Conservation (phyloP, 2,888 invertebrate species). For the Sinohyriopsis cumingii region DNA sequence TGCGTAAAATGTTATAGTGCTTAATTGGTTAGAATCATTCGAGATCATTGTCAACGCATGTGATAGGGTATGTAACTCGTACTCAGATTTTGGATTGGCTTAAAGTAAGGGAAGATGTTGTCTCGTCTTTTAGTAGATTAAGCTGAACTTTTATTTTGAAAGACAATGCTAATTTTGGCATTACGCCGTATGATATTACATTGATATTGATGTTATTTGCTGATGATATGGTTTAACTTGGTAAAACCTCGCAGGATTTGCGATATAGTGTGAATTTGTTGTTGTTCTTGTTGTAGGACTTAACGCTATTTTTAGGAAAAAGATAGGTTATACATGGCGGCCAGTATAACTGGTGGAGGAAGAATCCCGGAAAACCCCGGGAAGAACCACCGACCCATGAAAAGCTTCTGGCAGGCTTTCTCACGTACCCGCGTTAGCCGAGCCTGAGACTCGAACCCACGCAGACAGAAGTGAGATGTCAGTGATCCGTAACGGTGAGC, state of each 20-base stretch:
- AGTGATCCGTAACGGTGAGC: too few relatives aligned
- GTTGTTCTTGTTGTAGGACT: too few relatives aligned
- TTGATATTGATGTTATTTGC: constrained; percentile 17
- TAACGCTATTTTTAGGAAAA: too few relatives aligned
- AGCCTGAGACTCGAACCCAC: too few relatives aligned
- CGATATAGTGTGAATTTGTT: constrained; percentile 6
- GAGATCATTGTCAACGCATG: constrained; percentile 10
- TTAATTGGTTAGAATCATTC: constrained; percentile 6
- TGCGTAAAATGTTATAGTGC: constrained; percentile 5
- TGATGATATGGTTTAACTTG: constrained; percentile 22
- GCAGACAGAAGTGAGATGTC: too few relatives aligned
- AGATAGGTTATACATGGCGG: too few relatives aligned
- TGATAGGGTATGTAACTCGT: background rate
- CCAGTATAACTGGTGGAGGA: too few relatives aligned
- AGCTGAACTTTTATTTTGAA: constrained; percentile 6
- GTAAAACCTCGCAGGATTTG: constrained; percentile 6
- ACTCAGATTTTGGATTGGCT: constrained; percentile 9
- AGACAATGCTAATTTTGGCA: constrained; percentile 4
- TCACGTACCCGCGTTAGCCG: too few relatives aligned
- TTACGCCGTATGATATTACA: constrained; percentile 6
- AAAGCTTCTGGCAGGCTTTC: too few relatives aligned
- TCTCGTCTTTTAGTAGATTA: constrained; percentile 10
- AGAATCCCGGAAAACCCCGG: too few relatives aligned
- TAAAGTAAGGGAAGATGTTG: constrained; percentile 10
- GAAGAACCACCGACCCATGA: too few relatives aligned